Base-by-base conservation (phyloP, 2,113 vertebrate genomes). In the Toxostoma redivivum region DNA sequence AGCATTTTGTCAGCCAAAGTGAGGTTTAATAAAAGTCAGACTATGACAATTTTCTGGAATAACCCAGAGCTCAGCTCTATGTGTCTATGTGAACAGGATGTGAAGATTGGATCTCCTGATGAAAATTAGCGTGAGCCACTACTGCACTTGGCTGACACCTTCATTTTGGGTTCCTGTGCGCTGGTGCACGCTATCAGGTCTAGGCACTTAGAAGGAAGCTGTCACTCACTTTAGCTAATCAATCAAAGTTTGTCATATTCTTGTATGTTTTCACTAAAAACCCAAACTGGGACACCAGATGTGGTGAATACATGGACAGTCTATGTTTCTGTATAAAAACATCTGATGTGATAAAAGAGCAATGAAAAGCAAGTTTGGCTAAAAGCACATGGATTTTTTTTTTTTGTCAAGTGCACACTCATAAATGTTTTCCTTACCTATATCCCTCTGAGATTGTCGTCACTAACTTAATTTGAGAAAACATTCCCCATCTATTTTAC, bases 211-310 rank as follows among this genome's bases (percentile, higher is more conserved):
- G 78, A 81, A 91, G 56, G 71, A 96, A 97, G 91, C 95, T 97
- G 96, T 96, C 88, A 85, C 86, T 97, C 90, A 85, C 61, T 95
- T 95, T 80, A 96, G 78, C 90, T 96, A 90, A 94, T 96, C 96
- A 96, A 92, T 96, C 96, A 97, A 89, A 92, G 79, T 97, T 97
- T 96, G 95, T 96, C 96, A 97, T 85, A 94, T 96, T 94, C 88
- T 86, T 95, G 86, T 95, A 27, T 97, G 93, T 96, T 97, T 96
- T 96, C 91, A 94, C 89, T 95, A 96, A 93, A 97, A 95, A 50
- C 81, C 78, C 95, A 97, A 95, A 96, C 92, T 97, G 96, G 94
- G 73, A 95, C 83, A 95, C 96, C 96, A 97, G 96, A 95, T 97
- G 95, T 97, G 95, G 90, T 66, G 95, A 95, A 93, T 96, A 89